Conservation (phyloP, 2,797 vertebrate genomes). For the Leptodactylus fallax region DNA sequence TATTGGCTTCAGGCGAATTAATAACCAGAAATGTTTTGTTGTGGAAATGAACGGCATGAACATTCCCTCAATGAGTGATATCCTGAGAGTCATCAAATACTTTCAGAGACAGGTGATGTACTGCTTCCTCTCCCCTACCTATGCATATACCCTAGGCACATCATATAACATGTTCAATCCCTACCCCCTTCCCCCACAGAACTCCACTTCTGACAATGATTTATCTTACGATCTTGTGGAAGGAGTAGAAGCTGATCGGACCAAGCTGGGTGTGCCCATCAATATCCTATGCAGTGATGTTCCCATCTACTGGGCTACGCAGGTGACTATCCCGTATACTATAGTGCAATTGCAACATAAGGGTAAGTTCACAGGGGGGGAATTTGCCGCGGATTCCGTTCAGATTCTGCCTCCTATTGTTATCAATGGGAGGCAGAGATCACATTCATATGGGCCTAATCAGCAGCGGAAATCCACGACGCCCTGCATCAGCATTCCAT, state of each 20-base stretch:
- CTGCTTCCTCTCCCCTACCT: background rate
- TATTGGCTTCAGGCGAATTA: slow-evolving; percentile 29
- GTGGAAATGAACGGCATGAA: background rate
- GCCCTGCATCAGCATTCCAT: too few species aligned
- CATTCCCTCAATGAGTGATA: slow-evolving; percentile 21
- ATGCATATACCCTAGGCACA: background rate
- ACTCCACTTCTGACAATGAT: slow-evolving; percentile 10
- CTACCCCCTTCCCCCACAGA: background rate
- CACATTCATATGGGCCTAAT: too few species aligned
- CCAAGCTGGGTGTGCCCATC: slow-evolving; percentile 50
- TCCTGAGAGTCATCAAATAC: slow-evolving; percentile 40
- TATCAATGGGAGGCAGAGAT: too few species aligned
- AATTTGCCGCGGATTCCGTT: background rate
- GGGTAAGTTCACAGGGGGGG: too few species aligned
- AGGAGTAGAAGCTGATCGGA: slow-evolving; percentile 40
- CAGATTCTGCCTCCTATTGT: too few species aligned
- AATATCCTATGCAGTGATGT: slow-evolving; percentile 62
- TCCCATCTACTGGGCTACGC: slow-evolving; percentile 56
- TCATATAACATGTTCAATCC: background rate
- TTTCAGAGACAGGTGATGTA: slow-evolving; percentile 33
- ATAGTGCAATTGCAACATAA: background rate
- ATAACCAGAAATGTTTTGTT: slow-evolving; percentile 38
- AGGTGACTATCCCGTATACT: slow-evolving; percentile 20
- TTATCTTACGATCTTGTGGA: slow-evolving; percentile 49
- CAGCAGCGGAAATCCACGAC: too few species aligned